Base-by-base conservation (phyloP, 1,140 invertebrate species). In the Drosophila asahinai region DNA sequence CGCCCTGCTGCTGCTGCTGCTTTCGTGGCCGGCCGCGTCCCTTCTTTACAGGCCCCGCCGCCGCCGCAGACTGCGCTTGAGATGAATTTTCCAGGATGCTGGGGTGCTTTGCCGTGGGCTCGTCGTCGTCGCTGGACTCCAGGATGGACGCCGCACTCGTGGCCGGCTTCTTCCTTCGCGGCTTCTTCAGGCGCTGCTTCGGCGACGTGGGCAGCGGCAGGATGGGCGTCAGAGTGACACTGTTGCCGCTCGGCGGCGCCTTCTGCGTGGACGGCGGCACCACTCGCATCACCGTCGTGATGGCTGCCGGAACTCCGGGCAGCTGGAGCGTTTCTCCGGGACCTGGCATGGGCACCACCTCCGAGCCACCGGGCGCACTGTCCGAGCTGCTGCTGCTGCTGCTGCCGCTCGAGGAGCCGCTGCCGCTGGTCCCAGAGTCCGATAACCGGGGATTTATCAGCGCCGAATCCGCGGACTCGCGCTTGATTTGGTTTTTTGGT, bases 101-200 rank as follows among this genome's bases (percentile, higher is more conserved):
- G 2, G 63, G 49, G 47, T 84, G 77, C 45, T 87, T 90, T 38
- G 47, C 63, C 15, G 73, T 36, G 5, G 81, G 71, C n/a, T 84
- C 81, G 36, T 93, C 92, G 36, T 93, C 92, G 43, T 93, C 92
- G 61, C 92, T 93, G 9, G 91, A 89, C 27, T 92, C 89, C 8
- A 78, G 36, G 6, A 59, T 63, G 22, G 80, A 66, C 7, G 68
- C 65, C 3, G 68, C 65, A 4, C 65, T 76, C 9, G 65, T 57
- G 1, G 75, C 60, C 14, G 63, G 51, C 55, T 91, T 86, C 57
- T 84, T 91, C 22, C 89, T 91, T 0, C 86, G 76, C 17, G 76
- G 74, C 54, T 91, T 92, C 66, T 92, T 86, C 14, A 83, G 55
- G 1, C 86, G 71, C 45, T 49, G 80, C 52, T 90, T 86, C 0